phyloP scores from a whole-genome alignment of 2,888 invertebrate species.

The Drosophila mettleri region DNA sequence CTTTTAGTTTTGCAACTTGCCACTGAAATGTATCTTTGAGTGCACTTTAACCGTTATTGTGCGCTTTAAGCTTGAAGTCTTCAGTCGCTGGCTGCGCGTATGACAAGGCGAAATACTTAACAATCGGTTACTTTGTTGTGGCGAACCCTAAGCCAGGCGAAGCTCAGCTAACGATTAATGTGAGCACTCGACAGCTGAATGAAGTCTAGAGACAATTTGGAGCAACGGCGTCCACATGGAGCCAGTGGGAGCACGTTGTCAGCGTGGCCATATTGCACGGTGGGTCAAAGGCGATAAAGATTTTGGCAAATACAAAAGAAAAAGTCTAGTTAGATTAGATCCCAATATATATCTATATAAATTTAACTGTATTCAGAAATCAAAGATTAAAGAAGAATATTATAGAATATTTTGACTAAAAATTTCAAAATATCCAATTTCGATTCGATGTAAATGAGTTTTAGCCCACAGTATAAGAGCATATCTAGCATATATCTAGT shows the following conservation, averaged over 20 bases:
- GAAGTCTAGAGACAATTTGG: slow-evolving; percentile 3
- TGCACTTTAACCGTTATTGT: slow-evolving; percentile 3
- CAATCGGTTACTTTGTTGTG: slow-evolving; percentile 20
- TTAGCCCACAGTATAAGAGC: too few relatives aligned
- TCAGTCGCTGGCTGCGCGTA: slow-evolving; percentile 4
- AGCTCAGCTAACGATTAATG: slow-evolving; percentile 17
- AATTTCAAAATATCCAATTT: too few relatives aligned
- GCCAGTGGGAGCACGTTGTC: not conserved
- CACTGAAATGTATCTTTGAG: not conserved
- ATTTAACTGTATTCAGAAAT: too few relatives aligned
- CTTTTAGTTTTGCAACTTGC: not conserved
- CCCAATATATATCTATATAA: too few relatives aligned
- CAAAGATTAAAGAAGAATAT: too few relatives aligned
- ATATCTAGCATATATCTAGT: too few relatives aligned
- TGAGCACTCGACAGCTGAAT: slow-evolving; percentile 5
- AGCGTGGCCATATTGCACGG: not conserved
- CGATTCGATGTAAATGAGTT: too few relatives aligned
- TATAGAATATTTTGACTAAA: too few relatives aligned
- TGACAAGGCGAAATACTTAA: slow-evolving; percentile 12
- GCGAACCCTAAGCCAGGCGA: slow-evolving; percentile 7
- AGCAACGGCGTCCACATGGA: not conserved
- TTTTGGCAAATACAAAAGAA: too few relatives aligned
- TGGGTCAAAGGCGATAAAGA: not conserved
- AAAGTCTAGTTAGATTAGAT: too few relatives aligned
- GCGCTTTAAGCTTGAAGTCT: slow-evolving; percentile 18